Conservation (phyloP, 2,797 vertebrate genomes). For the Neostethus bicornis region DNA sequence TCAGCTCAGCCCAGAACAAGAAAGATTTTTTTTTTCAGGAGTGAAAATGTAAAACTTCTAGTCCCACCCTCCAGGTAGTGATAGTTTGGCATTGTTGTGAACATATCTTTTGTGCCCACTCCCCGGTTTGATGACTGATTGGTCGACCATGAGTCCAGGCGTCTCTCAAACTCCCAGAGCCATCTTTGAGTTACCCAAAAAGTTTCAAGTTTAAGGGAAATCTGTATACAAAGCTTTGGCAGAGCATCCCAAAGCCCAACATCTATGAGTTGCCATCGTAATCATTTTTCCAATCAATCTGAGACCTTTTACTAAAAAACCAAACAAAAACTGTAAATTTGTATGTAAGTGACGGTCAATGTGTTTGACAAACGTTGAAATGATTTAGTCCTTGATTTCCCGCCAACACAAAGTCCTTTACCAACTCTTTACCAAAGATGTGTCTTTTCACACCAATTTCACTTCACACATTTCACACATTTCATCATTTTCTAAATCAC, state of each 20-base stretch:
- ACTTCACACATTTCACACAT: no score
- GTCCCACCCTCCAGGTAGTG: slow-evolving; percentile 54
- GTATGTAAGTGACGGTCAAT: no score
- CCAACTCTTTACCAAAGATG: no score
- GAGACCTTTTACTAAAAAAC: no score
- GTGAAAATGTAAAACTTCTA: slow-evolving; percentile 43
- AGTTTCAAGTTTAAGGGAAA: slow-evolving; percentile 69
- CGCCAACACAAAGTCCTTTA: no score
- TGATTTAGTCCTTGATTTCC: no score
- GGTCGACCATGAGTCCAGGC: slow-evolving; percentile 35
- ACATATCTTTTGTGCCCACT: slow-evolving; percentile 31
- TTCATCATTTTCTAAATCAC: no score
- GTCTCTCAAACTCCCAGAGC: slow-evolving; percentile 31
- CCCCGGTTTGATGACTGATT: slow-evolving; percentile 32
- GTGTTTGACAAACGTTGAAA: no score
- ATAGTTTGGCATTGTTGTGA: slow-evolving; percentile 72
- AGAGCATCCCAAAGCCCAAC: slow-evolving; percentile 37
- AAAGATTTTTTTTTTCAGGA: slow-evolving; percentile 46
- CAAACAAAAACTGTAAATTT: no score
- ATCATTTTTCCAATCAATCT: no score
- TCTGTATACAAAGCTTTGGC: slow-evolving; percentile 38
- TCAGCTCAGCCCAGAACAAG: slow-evolving; percentile 51
- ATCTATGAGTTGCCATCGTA: no score
- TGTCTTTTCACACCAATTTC: no score
- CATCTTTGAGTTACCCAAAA: slow-evolving; percentile 60